Conservation (phyloP, 2,797 vertebrate species). For the Enteromius afrohamiltoni region DNA sequence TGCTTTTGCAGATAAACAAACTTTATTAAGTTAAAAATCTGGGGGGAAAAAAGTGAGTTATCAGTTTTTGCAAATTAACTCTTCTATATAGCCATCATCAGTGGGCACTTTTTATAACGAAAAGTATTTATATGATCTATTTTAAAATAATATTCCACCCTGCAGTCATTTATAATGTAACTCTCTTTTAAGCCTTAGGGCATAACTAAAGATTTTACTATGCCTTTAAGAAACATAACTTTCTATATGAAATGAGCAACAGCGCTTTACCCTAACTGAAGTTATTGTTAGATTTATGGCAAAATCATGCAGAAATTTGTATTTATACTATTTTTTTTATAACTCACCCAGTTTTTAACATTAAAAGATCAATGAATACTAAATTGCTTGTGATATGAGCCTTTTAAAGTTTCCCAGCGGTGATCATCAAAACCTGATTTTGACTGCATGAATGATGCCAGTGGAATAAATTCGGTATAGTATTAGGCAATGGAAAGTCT, state of each 20-base stretch:
- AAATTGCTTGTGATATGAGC: slow-evolving; percentile 2
- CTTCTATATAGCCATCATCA: background rate
- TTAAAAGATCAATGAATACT: background rate
- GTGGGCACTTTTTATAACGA: background rate
- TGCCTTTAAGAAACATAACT: background rate
- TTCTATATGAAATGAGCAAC: background rate
- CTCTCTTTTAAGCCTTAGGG: background rate
- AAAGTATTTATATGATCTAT: background rate
- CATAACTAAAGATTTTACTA: background rate
- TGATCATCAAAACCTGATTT: slow-evolving; percentile 17
- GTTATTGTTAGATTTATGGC: background rate
- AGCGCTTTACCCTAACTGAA: background rate
- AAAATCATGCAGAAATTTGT: background rate
- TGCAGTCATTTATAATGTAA: background rate
- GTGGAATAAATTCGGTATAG: slow-evolving; percentile 22
- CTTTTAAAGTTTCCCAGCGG: background rate
- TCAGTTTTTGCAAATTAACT: no score
- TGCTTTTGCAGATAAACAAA: no score
- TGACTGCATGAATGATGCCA: slow-evolving; percentile 21
- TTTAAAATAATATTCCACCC: background rate
- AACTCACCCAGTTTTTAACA: background rate
- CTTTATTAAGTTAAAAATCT: no score
- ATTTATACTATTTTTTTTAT: background rate
- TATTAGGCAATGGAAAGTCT: slow-evolving; percentile 43
- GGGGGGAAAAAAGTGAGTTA: no score